Conservation (phyloP, 1,140 invertebrate genomes). For the Sinella curviseta region DNA sequence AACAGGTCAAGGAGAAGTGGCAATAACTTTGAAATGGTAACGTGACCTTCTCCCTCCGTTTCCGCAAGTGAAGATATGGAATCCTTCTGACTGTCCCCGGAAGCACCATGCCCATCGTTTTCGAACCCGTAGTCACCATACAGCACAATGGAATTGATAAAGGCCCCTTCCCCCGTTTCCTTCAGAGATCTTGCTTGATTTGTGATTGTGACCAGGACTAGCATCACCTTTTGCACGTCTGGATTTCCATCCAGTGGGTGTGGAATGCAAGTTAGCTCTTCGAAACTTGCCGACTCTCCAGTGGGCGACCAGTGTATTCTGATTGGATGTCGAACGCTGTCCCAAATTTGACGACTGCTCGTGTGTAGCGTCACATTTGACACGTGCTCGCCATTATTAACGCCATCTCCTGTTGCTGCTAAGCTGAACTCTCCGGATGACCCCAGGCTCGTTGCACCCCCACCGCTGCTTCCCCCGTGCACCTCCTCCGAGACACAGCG, state of each 20-base stretch:
- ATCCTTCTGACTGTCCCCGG: constrained; percentile 1
- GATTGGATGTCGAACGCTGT: constrained; percentile 33
- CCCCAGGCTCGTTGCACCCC: neutral
- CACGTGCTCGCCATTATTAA: too few relatives aligned
- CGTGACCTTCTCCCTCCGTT: constrained; percentile 46
- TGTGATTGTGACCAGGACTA: constrained; percentile 42
- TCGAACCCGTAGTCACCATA: constrained; percentile 49
- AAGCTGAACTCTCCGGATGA: neutral
- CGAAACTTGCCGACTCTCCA: constrained; percentile 30
- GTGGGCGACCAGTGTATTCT: constrained; percentile 25
- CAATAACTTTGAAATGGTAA: constrained; percentile 39
- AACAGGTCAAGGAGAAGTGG: constrained; percentile 38
- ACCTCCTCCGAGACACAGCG: neutral
- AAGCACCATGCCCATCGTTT: too few relatives aligned
- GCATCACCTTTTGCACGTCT: constrained; percentile 46
- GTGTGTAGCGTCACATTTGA: constrained; percentile 29
- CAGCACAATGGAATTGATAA: constrained; percentile 35
- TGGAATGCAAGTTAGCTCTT: constrained; percentile 40
- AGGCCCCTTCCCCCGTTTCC: constrained; percentile 25
- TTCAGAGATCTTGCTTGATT: constrained; percentile 38
- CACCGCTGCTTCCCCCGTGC: neutral
- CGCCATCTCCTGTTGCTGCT: neutral
- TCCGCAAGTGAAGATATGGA: neutral
- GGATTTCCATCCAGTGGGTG: constrained; percentile 31
- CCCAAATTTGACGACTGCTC: constrained; percentile 37